Evolutionary conservation across 2,888 invertebrate genomes (phyloP), one percentile per base, ranked within the genome.

Genomic region (Lymantria dispar): DNA sequence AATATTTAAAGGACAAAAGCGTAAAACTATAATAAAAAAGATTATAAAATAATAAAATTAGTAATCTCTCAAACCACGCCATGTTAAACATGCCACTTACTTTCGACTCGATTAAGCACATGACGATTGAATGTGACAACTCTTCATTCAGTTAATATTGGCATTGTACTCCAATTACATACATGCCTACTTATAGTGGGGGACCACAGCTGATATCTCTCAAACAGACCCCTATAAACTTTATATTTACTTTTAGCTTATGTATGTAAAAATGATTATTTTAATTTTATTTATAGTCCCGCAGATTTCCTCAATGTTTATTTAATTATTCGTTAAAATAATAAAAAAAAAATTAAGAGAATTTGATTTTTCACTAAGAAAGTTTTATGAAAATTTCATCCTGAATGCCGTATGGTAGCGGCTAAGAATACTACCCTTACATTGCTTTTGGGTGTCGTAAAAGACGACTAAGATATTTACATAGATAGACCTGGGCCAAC

Each of bases 111-210:
- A 84, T 83, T 79, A 75, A 78, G 78, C 82, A 83, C 68, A 77
- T 81, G 81, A 86, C 77, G 74, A 86, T 84, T 74, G 70, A 78
- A 85, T 78, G 74, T 83, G 87, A 87, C 87, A 87, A 83, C 80
- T 64, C 71, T 78, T 72, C n/a, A 72, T 74, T 74, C 74, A 77
- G 80, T 85, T 85, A 80, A 84, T 76, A 70, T 74, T 64, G 52
- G 74, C 63, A 79, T 83, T 85, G 81, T 81, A 65, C 67, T 58
- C 68, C 85, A 83, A 86, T 85, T 84, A 83, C 78, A 72, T 70
- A 76, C 14, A 14, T 33, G 10, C 69, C 64, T 67, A 62, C 58
- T 61, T 54, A 60, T 38, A 46, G 50, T 59, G 62, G 72, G 78
- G 73, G 40, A 58, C 62, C 74, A 72, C 88, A 87, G 85, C 87